Base-by-base conservation (phyloP, 1,140 invertebrate species). In the Apis cerana region DNA sequence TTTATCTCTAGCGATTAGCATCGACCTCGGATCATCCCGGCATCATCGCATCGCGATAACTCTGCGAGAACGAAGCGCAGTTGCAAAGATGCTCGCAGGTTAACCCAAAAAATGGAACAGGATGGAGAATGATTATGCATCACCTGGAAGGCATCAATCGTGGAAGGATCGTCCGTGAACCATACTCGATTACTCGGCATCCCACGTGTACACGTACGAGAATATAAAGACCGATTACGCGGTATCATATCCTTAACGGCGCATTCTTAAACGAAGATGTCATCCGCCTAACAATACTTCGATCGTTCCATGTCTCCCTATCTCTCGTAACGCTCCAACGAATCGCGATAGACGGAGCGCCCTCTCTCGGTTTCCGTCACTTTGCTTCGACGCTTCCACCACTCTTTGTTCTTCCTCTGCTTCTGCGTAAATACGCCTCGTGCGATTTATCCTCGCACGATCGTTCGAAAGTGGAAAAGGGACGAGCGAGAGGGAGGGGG, bases 241-340 rank as follows among this genome's bases (percentile, higher is more conserved):
- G 78, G 62, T 68, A 67, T 80, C 56, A 27, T 67, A 80, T 84
- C 77, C 78, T 74, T 50, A 74, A 69, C 70, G 67, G 78, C 79
- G 69, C 82, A 81, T 74, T 74, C 77, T 61, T 58, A 9, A 23
- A 33, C 64, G 75, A 54, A 50, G 81, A 79, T 79, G 75, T 83
- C 81, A 82, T 76, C 75, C 43, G 23, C n/a, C 58, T 64, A 83
- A 83, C 75, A 52, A 83, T 83, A 70, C 12, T 17, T 23, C 58
- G 71, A 43, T 75, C 54, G 71, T 48, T 48, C 9, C 5, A 19
- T 61, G 33, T 43, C 71, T 15, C 33, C 56, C 33, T 43, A 74
- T 43, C 58, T 59, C 54, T 21, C 54, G 33, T 8, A 11, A 19
- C n/a, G 43, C n/a, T 2, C 27, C 48, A 1, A 52, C 43, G n/a